phyloP scores from a whole-genome alignment of 2,888 invertebrate species.

The Cerastoderma edule region DNA sequence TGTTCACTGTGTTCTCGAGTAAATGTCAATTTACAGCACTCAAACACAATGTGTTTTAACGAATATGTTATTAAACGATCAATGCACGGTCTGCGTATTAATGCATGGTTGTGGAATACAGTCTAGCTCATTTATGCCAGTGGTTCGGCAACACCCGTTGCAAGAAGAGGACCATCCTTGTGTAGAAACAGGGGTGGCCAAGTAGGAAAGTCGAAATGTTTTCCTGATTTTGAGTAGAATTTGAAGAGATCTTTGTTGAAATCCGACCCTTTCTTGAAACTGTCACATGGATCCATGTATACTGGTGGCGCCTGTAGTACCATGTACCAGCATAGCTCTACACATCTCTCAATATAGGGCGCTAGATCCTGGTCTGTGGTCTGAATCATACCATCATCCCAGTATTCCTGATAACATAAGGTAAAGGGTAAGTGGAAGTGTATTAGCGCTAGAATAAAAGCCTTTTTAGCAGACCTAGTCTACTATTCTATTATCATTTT shows the following conservation, averaged over 20 bases:
- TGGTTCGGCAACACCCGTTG: conserved; percentile 36
- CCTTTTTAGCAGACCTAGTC: not conserved
- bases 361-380: not conserved
- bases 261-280: conserved; percentile 20
- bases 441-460: not conserved
- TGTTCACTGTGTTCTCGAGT: not conserved
- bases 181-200: conserved; percentile 43
- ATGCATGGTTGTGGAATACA: not conserved
- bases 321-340: conserved; percentile 52
- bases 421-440: not conserved
- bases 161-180: conserved; percentile 19
- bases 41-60: not conserved
- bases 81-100: not conserved
- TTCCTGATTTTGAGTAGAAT: conserved; percentile 31
- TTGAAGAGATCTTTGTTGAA: conserved; percentile 41
- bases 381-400: not conserved
- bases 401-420: not conserved
- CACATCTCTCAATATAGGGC: conserved; percentile 46
- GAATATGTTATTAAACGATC: not conserved
- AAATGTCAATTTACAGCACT: not conserved
- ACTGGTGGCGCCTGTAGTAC: conserved; percentile 41
- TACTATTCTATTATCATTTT: too few species aligned
- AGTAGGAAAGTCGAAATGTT: conserved; percentile 41
- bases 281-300: conserved; percentile 20
- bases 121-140: not conserved